A percentile compares a stretch with the other conserved stretches of the same genome.
Evolutionary conservation across 2,797 vertebrate species (phyloP).

Genomic region (Eidolon dupreanum): DNA sequence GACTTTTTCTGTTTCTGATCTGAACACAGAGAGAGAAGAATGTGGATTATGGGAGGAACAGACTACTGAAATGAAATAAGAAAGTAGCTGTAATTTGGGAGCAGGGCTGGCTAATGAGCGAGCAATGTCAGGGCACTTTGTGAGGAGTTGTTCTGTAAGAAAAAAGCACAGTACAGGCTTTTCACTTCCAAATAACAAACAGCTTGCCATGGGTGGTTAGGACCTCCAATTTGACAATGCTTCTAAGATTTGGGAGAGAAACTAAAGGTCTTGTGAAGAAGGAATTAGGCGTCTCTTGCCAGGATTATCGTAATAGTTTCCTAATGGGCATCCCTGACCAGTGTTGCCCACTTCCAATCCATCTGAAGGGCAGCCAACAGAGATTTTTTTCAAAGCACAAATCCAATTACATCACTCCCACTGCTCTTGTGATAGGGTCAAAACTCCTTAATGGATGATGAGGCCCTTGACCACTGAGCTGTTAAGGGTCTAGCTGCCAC

Average conservation of each 20-base stretch:
- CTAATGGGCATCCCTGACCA: neutral
- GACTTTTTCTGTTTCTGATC: neutral
- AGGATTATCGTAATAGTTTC: neutral
- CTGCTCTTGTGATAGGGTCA: neutral
- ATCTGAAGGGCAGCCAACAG: neutral
- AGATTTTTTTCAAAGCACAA: neutral
- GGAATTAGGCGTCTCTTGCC: neutral
- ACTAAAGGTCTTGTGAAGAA: neutral
- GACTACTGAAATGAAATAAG: neutral
- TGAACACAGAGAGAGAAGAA: neutral
- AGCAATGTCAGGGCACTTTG: neutral
- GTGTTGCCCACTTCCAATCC: neutral
- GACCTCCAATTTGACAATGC: neutral
- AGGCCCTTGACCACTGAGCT: neutral
- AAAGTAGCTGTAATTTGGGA: neutral
- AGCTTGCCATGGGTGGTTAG: neutral
- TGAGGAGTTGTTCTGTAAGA: neutral
- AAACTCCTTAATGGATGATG: neutral
- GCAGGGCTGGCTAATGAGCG: neutral
- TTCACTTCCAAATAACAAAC: neutral
- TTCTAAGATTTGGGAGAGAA: neutral
- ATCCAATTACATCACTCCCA: neutral
- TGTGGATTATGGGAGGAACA: neutral
- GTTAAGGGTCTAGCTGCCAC: neutral
- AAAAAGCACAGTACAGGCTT: neutral